These are phyloP conservation scores for Peromyscus polionotus DNA, from an alignment of 2,113 vertebrate genomes.

Conservation along the genomic window DNA sequence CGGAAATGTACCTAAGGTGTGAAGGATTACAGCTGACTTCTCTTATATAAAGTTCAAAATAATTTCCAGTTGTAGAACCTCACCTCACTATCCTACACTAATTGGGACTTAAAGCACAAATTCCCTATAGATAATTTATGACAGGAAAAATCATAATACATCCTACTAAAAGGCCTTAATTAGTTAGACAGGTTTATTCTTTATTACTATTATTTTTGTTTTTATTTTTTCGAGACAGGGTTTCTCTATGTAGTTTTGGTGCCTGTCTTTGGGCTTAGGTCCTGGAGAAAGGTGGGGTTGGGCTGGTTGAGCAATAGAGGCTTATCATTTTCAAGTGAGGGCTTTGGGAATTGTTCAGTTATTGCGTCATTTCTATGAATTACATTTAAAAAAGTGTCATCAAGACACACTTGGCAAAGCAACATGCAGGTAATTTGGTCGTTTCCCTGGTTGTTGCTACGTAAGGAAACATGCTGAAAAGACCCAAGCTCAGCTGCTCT, in stretches of 20 bases:
- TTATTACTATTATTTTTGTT: neutral
- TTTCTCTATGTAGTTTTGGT: no score
- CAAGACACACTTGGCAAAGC: neutral
- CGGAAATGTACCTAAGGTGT: neutral
- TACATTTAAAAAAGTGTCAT: neutral
- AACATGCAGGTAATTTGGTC: neutral
- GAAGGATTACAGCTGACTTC: neutral
- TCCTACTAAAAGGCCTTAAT: neutral
- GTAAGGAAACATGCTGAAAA: conserved; percentile 15
- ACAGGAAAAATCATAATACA: neutral
- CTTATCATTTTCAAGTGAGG: neutral
- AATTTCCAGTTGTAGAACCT: neutral
- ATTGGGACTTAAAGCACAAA: neutral
- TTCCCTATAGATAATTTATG: neutral
- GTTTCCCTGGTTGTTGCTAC: neutral
- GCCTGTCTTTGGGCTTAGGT: neutral
- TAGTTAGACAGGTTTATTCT: neutral
- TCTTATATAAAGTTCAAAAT: conserved; percentile 36
- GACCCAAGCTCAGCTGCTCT: neutral
- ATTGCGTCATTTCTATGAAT: conserved; percentile 20
- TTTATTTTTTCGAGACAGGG: no score
- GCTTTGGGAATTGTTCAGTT: neutral
- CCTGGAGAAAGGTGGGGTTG: accelerated
- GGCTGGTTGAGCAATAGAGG: neutral
- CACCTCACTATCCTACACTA: neutral